A percentile compares a stretch with the other conserved stretches of the same genome.
phyloP scores from a whole-genome alignment of 1,140 invertebrate genomes.

The Pristionchus pacificus region DNA sequence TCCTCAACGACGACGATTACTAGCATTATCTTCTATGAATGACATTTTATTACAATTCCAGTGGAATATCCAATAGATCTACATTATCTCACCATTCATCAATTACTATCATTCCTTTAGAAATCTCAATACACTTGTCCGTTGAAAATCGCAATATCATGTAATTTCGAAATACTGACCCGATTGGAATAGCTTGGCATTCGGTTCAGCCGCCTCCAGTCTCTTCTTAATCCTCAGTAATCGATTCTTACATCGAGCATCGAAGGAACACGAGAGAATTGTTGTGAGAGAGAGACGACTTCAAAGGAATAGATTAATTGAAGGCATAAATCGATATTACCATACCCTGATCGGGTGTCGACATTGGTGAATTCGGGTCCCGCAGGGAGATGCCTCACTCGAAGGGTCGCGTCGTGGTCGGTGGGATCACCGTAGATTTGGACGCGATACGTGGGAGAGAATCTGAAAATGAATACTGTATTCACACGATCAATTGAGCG shows the following conservation, averaged over 20 bases:
- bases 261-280: constrained; percentile 91
- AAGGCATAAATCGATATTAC: constrained; percentile 60
- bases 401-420: constrained; percentile 9
- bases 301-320: constrained; percentile 60
- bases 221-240: constrained; percentile 78
- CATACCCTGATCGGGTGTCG: constrained; percentile 18
- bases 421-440: constrained; percentile 62
- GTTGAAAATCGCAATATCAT: too few species aligned
- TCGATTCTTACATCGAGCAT: constrained; percentile 78
- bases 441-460: constrained; percentile 74
- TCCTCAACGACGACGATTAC: background rate
- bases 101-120: too few species aligned
- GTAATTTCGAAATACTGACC: too few species aligned
- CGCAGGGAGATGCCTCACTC: constrained; percentile 29
- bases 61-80: too few species aligned
- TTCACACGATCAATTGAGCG: too few species aligned
- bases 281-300: constrained; percentile 88
- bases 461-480: constrained; percentile 61
- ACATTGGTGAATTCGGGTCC: constrained; percentile 13
- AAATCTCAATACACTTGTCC: too few species aligned
- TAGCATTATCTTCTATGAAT: too few species aligned
- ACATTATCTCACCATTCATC: too few species aligned
- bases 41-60: too few species aligned
- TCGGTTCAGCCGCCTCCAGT: constrained; percentile 64
- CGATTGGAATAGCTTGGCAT: too few species aligned